phyloP scores from a whole-genome alignment of 2,888 invertebrate species.

The Agriopis aurantiaria region DNA sequence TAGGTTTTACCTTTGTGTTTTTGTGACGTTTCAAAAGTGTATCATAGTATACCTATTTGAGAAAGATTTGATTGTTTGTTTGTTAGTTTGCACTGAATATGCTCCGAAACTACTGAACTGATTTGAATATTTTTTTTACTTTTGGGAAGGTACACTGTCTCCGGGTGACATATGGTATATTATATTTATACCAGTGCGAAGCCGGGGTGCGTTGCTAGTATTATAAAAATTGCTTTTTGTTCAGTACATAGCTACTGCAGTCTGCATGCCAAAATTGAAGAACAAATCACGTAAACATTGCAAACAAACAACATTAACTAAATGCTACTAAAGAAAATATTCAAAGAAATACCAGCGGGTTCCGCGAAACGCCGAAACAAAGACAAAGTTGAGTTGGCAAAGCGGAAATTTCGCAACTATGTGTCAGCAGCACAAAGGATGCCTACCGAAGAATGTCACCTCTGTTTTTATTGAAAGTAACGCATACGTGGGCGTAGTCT shows the following conservation, averaged over 20 bases:
- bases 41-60: too few relatives aligned
- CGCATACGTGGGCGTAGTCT: slow-evolving; percentile 15
- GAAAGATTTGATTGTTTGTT: too few relatives aligned
- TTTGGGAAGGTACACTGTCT: too few relatives aligned
- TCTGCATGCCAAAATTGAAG: not conserved
- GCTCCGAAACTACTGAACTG: too few relatives aligned
- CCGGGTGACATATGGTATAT: too few relatives aligned
- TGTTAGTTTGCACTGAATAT: too few relatives aligned
- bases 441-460: slow-evolving; percentile 53
- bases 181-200: too few relatives aligned
- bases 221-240: not conserved
- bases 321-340: slow-evolving; percentile 28
- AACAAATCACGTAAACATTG: not conserved
- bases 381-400: slow-evolving; percentile 39
- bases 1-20: too few relatives aligned
- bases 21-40: too few relatives aligned
- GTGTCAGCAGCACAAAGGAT: slow-evolving; percentile 58
- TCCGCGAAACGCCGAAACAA: slow-evolving; percentile 5
- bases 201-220: too few relatives aligned
- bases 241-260: not conserved
- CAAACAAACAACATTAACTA: slow-evolving; percentile 20
- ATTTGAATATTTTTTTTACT: too few relatives aligned
- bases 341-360: slow-evolving; percentile 23
- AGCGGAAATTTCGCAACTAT: slow-evolving; percentile 60
- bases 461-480: slow-evolving; percentile 52